Conservation (phyloP, 2,888 invertebrate species). For the Dicycla oo region DNA sequence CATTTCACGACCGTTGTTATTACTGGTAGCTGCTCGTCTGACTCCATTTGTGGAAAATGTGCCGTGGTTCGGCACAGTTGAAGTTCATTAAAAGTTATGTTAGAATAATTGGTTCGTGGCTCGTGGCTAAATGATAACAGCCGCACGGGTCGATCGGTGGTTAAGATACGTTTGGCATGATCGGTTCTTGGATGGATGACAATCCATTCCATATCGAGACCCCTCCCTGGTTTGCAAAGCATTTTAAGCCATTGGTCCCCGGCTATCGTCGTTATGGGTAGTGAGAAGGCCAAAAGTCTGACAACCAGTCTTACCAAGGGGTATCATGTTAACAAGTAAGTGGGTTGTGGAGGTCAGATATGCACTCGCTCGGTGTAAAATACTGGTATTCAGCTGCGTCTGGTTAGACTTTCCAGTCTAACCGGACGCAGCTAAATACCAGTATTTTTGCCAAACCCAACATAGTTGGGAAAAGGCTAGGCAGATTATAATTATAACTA, state of each 20-base stretch:
- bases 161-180: too few species aligned
- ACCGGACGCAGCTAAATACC: too few species aligned
- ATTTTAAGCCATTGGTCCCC: too few species aligned
- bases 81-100: too few species aligned
- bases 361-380: background rate
- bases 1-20: constrained; percentile 7
- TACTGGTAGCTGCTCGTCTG: background rate
- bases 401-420: too few species aligned
- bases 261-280: too few species aligned
- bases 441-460: background rate
- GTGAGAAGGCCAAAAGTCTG: too few species aligned
- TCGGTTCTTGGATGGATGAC: too few species aligned
- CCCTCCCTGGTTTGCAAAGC: too few species aligned
- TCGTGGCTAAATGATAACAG: background rate
- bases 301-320: too few species aligned
- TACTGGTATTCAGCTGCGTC: background rate
- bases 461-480: background rate
- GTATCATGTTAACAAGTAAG: background rate
- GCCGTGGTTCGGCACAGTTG: background rate
- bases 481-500: background rate
- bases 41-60: background rate
- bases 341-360: background rate
- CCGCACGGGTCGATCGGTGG: too few species aligned
- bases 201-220: too few species aligned
- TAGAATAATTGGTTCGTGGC: background rate